Evolutionary conservation across 2,113 vertebrate genomes (phyloP), one percentile per base, ranked within the genome.

Genomic region (Holacanthus passer): DNA sequence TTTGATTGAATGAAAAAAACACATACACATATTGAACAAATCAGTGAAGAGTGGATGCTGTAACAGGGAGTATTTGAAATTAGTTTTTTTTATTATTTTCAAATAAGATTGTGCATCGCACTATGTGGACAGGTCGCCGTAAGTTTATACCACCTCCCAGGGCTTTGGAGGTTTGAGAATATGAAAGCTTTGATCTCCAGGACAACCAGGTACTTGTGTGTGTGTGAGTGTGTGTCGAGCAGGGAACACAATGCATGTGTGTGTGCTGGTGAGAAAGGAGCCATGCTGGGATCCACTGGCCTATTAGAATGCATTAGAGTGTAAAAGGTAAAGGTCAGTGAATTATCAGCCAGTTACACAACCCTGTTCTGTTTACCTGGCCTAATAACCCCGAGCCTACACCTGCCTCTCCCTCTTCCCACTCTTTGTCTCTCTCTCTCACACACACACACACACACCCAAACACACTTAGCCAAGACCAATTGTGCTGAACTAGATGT

Each of bases 261-360:
- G 70, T 79, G 71, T 87, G 67, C 29, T 79, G 52, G 27, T 76
- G 50, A 69, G 41, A 85, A 62, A 84, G 76, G 52, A 79, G 55
- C 37, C 75, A 75, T 79, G 60, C 62, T 85, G 82, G 65, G 82
- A 88, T 83, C 35, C 65, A 58, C 67, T 72, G 58, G 62, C 79
- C 81, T 72, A 93, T 91, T 91, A 90, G 68, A 86, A 90, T 92
- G 91, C 92, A 93, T 93, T 90, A 91, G 82, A 84, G 79, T 65
- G 87, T 73, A 90, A 88, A 89, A 82, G 79, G 81, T 80, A 93
- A 93, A 94, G 91, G 89, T 93, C 91, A 93, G 85, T 86, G 91
- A 91, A 92, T 94, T 90, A 93, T 89, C 88, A 89, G 80, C 81
- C 72, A 86, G 83, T 93, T 93, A 91, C 87, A 90, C 87, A 93